phyloP scores from a whole-genome alignment of 2,113 vertebrate genomes.

The Anseranas semipalmata region DNA sequence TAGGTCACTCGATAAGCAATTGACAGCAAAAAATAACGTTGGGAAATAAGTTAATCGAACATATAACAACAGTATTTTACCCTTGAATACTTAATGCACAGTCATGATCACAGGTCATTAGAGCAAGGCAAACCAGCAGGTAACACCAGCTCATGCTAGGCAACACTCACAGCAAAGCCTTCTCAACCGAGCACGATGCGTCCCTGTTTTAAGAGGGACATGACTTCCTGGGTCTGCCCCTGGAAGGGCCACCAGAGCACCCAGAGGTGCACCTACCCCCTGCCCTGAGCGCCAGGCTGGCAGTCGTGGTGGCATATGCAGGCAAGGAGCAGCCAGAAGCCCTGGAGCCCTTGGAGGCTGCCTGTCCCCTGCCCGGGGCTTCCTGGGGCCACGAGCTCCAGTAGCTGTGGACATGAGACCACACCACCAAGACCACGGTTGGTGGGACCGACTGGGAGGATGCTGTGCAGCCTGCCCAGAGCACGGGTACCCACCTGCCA shows the following conservation, averaged over 20 bases:
- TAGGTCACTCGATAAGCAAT: background rate
- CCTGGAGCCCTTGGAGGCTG: background rate
- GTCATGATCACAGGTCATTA: background rate
- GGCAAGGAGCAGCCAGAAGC: background rate
- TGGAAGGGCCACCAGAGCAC: background rate
- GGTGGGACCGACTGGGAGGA: rapidly evolving
- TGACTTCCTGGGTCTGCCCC: background rate
- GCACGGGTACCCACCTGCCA: background rate
- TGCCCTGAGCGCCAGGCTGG: background rate
- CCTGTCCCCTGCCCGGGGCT: background rate
- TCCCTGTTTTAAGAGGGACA: background rate
- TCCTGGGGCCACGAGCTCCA: background rate
- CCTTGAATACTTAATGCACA: background rate
- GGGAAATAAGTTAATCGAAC: background rate
- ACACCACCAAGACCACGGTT: background rate
- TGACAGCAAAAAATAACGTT: background rate
- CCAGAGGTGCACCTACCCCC: background rate
- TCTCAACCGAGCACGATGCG: background rate
- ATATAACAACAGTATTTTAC: background rate
- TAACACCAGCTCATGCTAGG: background rate
- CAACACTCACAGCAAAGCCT: background rate
- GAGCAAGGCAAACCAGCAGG: background rate
- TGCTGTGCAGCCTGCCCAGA: background rate
- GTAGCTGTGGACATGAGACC: rapidly evolving
- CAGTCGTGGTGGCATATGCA: background rate